Percentiles rank a stretch among this genome's conserved stretches.
phyloP scores from a whole-genome alignment of 2,888 invertebrate genomes.

The Agrilus mali region DNA sequence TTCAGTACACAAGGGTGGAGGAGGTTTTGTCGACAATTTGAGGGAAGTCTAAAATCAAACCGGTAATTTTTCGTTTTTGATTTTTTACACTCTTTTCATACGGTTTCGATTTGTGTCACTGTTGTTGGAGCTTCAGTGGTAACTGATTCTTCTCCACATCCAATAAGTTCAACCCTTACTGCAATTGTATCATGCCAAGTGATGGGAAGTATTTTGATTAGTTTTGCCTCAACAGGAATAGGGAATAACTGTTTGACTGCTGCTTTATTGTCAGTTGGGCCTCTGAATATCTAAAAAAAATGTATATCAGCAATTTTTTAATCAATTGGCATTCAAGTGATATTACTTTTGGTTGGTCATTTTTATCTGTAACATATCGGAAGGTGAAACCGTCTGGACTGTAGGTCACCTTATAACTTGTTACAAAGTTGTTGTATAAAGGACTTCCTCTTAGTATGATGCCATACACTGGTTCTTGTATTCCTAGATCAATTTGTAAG shows the following conservation, averaged over 20 bases:
- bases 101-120: not conserved
- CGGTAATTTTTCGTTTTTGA: too few relatives aligned
- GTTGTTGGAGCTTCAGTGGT: constrained; percentile 1
- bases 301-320: not conserved
- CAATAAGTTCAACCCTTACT: constrained; percentile 60
- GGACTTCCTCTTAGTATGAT: constrained; percentile 60
- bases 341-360: constrained; percentile 38
- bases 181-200: constrained; percentile 58
- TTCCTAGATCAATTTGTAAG: constrained; percentile 47
- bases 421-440: constrained; percentile 57
- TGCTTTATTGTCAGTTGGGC: constrained; percentile 48
- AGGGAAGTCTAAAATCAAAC: too few relatives aligned
- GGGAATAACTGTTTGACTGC: constrained; percentile 52
- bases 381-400: constrained; percentile 53
- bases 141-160: constrained; percentile 40
- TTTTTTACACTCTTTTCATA: not conserved
- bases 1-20: constrained; percentile 45
- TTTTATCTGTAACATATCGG: constrained; percentile 41
- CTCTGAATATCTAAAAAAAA: constrained; percentile 50
- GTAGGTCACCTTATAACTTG: constrained; percentile 60
- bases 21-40: not conserved
- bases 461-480: constrained; percentile 59
- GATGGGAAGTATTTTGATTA: constrained; percentile 57
- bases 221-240: constrained; percentile 61
- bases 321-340: not conserved